Conservation (phyloP, 2,888 invertebrate species). For the Lutraria lutraria region DNA sequence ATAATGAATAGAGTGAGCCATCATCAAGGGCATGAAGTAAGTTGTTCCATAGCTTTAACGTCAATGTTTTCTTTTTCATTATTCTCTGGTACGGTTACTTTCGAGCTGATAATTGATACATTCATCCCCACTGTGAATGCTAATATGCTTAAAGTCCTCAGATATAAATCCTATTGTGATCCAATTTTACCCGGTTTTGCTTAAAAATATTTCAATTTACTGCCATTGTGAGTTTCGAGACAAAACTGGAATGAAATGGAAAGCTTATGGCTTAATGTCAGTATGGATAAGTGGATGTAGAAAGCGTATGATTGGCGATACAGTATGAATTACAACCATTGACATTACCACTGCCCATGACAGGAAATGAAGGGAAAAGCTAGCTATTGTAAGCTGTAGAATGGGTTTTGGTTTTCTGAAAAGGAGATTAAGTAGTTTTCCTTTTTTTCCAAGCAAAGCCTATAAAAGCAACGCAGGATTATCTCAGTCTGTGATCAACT, state of each 20-base stretch:
- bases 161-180: neutral
- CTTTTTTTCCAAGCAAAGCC: conserved; percentile 16
- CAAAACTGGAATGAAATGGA: conserved; percentile 19
- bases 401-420: conserved; percentile 15
- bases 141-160: too few relatives aligned
- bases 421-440: conserved; percentile 16
- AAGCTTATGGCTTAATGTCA: conserved; percentile 18
- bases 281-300: conserved; percentile 6
- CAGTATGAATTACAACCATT: conserved; percentile 11
- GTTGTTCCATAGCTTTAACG: too few relatives aligned
- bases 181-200: neutral
- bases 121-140: too few relatives aligned
- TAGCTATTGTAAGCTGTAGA: conserved; percentile 24
- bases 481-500: neutral
- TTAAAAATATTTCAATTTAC: conserved; percentile 23
- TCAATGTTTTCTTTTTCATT: too few relatives aligned
- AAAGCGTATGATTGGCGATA: neutral
- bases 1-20: too few relatives aligned
- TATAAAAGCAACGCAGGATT: conserved; percentile 14
- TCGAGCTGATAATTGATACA: too few relatives aligned
- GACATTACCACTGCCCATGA: conserved; percentile 35
- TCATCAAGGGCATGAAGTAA: too few relatives aligned
- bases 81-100: too few relatives aligned
- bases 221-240: neutral
- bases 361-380: conserved; percentile 42